Conservation (phyloP, 2,888 invertebrate species). For the Drosophila mulleri region DNA sequence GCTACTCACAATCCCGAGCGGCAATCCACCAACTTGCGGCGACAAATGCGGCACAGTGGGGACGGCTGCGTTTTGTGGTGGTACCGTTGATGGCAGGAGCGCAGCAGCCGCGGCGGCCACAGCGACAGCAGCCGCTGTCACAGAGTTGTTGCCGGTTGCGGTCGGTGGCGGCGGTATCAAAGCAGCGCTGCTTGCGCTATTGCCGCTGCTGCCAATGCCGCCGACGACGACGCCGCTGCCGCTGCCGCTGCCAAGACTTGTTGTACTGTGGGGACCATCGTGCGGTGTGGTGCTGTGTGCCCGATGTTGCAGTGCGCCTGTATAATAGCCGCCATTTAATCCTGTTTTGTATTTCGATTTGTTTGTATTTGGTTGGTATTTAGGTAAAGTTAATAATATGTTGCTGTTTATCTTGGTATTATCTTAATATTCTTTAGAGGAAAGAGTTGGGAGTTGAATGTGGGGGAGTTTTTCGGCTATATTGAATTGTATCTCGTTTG, state of each 20-base stretch:
- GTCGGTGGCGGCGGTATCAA: constrained; percentile 70
- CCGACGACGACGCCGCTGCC: constrained; percentile 8
- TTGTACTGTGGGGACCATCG: constrained; percentile 86
- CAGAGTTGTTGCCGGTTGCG: constrained; percentile 62
- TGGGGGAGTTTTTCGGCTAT: constrained; percentile 26
- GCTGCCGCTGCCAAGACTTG: constrained; percentile 69
- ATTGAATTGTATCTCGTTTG: constrained; percentile 39
- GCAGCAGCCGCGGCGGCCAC: constrained; percentile 65
- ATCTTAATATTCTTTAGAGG: constrained; percentile 1
- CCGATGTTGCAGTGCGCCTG: constrained; percentile 91
- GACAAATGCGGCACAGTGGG: constrained; percentile 84
- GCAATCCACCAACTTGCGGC: constrained; percentile 85
- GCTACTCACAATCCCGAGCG: constrained; percentile 86
- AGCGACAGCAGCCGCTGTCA: constrained; percentile 65
- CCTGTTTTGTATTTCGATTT: constrained; percentile 86
- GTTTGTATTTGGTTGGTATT: constrained; percentile 56
- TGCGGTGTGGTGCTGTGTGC: constrained; percentile 95
- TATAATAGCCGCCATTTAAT: constrained; percentile 90
- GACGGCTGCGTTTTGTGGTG: constrained; percentile 77
- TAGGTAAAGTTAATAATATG: constrained; percentile 54
- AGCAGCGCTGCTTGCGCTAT: constrained; percentile 62
- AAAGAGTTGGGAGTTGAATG: constrained; percentile 25
- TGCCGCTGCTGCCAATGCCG: constrained; percentile 18
- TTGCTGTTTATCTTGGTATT: constrained; percentile 39
- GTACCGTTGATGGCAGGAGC: constrained; percentile 52